Base-by-base conservation (phyloP, 2,113 vertebrate species). In the Chamaetylas fuelleborni region DNA sequence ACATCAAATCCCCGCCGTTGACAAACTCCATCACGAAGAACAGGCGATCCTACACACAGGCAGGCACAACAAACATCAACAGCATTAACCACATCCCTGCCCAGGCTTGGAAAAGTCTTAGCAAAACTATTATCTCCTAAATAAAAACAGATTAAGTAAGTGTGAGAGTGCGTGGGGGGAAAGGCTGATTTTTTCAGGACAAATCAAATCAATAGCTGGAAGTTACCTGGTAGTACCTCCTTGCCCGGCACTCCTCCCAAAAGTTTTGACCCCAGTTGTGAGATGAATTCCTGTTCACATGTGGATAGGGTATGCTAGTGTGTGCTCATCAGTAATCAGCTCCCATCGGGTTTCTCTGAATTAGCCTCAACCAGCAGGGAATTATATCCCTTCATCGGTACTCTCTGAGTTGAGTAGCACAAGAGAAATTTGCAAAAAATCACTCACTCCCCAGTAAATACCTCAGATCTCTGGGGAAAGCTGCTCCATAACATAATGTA, bases 1-100 rank as follows among this genome's bases (percentile, higher is more conserved):
- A 99, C 99, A 99, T 99, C 92, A 99, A 96, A 86, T 99, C 99
- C 0, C 99, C 99, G 1, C 99, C 99, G 5, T 99, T 99, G 74
- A 99, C 99, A 88, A 99, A 99, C 97, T 99, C 99, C 99, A 99
- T 99, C 96, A 99, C 99, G 24, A 99, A 99, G 98, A 99, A 99
- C 81, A 99, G 98, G 31, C 99, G 99, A 82, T 99, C 99, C 99
- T 99, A 96, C 56, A 62, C 71, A 56, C 42, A 57, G 3, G 58
- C 54, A 97, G 95, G 95, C 92, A 97, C 20, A 97, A 82, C 80
- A 92, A 40, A 93, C 25, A 91, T 0, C 1, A 81, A 86, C 33
- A 94, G 40, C 33, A 36, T 87, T 65, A 74, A 87, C 19, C 12
- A 92, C 12, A 47, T 13, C 72, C 79, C 90, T 13, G 3, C 31